A percentile compares a stretch with the other conserved stretches of the same genome.
Conservation (phyloP, 1,140 invertebrate genomes). For the Drosophila azteca region DNA sequence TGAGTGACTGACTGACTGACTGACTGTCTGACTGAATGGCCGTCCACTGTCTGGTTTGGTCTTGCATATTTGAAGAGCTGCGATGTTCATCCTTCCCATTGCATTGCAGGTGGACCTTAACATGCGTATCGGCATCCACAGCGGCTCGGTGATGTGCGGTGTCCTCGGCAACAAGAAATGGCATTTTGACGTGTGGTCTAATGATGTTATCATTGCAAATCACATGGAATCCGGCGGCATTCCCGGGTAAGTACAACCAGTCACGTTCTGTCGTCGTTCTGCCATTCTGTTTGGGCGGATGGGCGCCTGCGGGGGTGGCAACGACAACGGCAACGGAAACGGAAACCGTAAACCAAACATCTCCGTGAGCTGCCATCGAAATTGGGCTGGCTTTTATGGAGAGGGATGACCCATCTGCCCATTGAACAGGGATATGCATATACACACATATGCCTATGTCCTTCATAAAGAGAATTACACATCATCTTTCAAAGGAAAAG, state of each 20-base stretch:
- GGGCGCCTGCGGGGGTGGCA: too few relatives aligned
- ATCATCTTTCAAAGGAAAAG: too few relatives aligned
- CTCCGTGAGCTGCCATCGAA: constrained; percentile 30
- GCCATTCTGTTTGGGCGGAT: too few relatives aligned
- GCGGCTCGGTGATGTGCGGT: constrained; percentile 96
- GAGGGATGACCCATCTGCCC: too few relatives aligned
- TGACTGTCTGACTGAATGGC: background rate
- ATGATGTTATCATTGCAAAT: constrained; percentile 99
- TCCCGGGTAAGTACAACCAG: constrained; percentile 89
- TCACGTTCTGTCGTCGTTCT: constrained; percentile 38
- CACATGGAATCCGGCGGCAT: constrained; percentile 98
- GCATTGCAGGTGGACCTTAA: constrained; percentile 91
- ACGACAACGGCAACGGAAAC: too few relatives aligned
- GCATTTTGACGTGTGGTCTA: constrained; percentile 99
- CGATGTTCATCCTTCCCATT: too few relatives aligned
- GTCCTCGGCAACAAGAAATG: constrained; percentile 96
- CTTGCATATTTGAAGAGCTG: constrained; percentile 43
- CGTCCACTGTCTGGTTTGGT: constrained; percentile 14
- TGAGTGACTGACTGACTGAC: constrained; percentile 12
- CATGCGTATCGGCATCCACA: constrained; percentile 98
- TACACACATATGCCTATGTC: too few relatives aligned
- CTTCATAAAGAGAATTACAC: background rate
- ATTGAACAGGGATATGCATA: too few relatives aligned
- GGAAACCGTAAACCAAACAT: background rate
- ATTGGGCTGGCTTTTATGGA: background rate